Conservation (phyloP, 2,888 invertebrate genomes). For the Yponomeuta cagnagella region DNA sequence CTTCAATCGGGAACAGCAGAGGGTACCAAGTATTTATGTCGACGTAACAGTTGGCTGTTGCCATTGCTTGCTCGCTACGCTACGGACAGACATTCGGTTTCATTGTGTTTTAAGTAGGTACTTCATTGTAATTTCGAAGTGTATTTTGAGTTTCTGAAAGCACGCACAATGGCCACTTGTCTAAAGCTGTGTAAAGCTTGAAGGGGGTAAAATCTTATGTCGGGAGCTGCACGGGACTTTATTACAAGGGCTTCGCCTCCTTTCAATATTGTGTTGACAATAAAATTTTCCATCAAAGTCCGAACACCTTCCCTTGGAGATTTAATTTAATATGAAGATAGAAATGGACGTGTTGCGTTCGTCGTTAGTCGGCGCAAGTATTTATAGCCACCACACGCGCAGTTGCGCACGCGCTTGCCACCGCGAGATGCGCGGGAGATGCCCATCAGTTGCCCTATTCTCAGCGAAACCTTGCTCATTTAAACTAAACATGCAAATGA, state of each 20-base stretch:
- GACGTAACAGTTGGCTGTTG: conserved; percentile 25
- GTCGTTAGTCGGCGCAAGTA: conserved; percentile 43
- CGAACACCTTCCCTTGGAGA: background rate
- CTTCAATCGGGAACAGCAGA: conserved; percentile 37
- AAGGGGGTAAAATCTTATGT: conserved; percentile 7
- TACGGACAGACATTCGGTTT: background rate
- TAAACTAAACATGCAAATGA: conserved; percentile 16
- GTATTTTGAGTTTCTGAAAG: conserved; percentile 9
- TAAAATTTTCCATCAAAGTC: background rate
- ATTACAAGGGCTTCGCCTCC: background rate
- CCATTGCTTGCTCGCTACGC: background rate
- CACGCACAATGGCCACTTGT: conserved; percentile 1
- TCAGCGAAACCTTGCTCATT: conserved; percentile 60
- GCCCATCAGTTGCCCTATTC: conserved; percentile 57
- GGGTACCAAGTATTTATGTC: conserved; percentile 45
- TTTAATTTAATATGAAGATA: conserved; percentile 33
- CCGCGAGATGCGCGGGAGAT: conserved; percentile 61
- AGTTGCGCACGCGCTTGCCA: conserved; percentile 30
- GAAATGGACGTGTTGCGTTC: conserved; percentile 48
- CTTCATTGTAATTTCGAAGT: background rate
- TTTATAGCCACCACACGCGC: conserved; percentile 72
- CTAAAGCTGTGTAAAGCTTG: too few relatives aligned
- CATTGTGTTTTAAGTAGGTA: conserved; percentile 7
- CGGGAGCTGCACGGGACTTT: background rate
- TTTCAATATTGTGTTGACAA: background rate